These are phyloP conservation scores for Thaumetopoea pityocampa DNA, from an alignment of 1,140 invertebrate genomes.

Conservation along the genomic window DNA sequence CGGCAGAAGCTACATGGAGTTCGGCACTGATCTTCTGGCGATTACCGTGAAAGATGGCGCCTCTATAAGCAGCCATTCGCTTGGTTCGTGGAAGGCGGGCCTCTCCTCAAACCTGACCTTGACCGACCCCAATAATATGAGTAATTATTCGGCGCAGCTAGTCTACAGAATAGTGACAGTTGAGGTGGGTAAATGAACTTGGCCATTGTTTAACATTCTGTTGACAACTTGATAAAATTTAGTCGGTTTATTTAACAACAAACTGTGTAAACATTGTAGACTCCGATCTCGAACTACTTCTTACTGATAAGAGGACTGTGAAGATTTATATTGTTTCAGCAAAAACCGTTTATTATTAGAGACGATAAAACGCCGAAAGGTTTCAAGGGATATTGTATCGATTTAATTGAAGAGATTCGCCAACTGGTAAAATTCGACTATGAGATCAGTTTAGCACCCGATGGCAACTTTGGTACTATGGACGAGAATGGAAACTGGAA, in stretches of 20 bases:
- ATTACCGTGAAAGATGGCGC: constrained; percentile 80
- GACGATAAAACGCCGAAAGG: constrained; percentile 80
- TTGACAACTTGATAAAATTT: constrained; percentile 45
- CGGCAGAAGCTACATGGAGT: constrained; percentile 84
- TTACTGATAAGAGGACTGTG: constrained; percentile 12
- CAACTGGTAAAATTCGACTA: constrained; percentile 92
- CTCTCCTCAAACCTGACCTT: constrained; percentile 78
- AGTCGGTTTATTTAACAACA: constrained; percentile 39
- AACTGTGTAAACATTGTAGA: constrained; percentile 55
- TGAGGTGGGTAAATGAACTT: constrained; percentile 74
- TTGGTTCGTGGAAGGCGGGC: constrained; percentile 83
- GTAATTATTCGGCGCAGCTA: constrained; percentile 86
- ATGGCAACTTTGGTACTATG: constrained; percentile 90
- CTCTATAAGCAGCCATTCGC: constrained; percentile 77
- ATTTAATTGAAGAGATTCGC: constrained; percentile 91
- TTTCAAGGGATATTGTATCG: constrained; percentile 95
- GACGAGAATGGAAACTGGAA: constrained; percentile 92
- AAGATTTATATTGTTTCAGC: constrained; percentile 71
- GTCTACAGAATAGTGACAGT: constrained; percentile 89
- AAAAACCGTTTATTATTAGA: constrained; percentile 91
- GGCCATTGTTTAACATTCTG: constrained; percentile 32
- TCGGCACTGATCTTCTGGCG: constrained; percentile 81
- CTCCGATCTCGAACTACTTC: too few relatives aligned
- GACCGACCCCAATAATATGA: constrained; percentile 80
- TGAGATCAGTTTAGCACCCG: constrained; percentile 86